Conservation (phyloP, 2,797 vertebrate genomes). For the Tachyglossus aculeatus region DNA sequence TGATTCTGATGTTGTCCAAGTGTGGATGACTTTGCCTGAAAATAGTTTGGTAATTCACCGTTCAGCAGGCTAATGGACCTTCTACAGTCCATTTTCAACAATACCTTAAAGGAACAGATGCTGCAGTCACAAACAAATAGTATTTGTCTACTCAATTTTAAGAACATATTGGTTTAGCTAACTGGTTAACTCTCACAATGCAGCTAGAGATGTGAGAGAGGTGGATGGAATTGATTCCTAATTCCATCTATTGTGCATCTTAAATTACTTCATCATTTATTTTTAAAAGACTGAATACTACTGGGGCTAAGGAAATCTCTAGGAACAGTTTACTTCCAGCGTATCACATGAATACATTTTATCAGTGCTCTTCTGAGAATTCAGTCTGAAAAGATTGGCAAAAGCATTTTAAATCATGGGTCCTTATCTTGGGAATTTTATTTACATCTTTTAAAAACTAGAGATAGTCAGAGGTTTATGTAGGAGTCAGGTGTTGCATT, state of each 20-base stretch:
- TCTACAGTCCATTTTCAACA: background rate
- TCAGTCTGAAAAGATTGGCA: background rate
- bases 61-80: background rate
- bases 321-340: background rate
- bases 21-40: too few species aligned
- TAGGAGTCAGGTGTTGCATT: background rate
- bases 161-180: too few species aligned
- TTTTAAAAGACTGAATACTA: background rate
- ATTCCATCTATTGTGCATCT: too few species aligned
- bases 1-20: too few species aligned
- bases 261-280: background rate
- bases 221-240: fast-evolving
- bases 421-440: background rate
- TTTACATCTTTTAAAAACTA: too few species aligned
- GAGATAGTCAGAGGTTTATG: too few species aligned
- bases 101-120: background rate
- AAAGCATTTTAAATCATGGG: background rate
- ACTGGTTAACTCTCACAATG: too few species aligned
- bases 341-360: background rate
- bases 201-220: background rate
- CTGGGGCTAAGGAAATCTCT: too few species aligned
- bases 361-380: background rate
- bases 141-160: too few species aligned
- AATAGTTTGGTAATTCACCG: too few species aligned
- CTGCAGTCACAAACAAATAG: background rate